Conservation (phyloP, 2,888 invertebrate species). For the Caenorhabditis becei region DNA sequence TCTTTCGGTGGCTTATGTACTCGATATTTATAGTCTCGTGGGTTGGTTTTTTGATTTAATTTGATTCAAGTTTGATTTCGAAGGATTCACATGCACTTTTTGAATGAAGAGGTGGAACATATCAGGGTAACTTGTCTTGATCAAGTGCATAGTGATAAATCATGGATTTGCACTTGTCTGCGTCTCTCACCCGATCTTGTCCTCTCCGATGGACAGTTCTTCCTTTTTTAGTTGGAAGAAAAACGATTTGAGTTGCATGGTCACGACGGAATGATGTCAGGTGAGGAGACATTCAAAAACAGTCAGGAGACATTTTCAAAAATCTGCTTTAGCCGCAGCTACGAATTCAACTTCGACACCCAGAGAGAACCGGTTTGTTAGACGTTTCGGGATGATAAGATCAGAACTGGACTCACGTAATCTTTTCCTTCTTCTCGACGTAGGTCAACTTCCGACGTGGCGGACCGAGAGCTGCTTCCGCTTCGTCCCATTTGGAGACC, state of each 20-base stretch:
- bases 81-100: too few species aligned
- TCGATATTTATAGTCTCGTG: too few species aligned
- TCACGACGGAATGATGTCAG: constrained; percentile 28
- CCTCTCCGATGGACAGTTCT: constrained; percentile 39
- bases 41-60: too few species aligned
- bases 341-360: not conserved
- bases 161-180: constrained; percentile 22
- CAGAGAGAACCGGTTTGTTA: constrained; percentile 15
- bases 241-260: constrained; percentile 48
- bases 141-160: constrained; percentile 25
- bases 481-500: constrained; percentile 55
- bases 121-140: constrained; percentile 9
- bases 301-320: constrained; percentile 25
- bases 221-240: constrained; percentile 31
- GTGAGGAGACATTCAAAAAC: constrained; percentile 16
- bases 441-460: constrained; percentile 47
- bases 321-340: not conserved
- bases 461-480: constrained; percentile 41
- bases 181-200: constrained; percentile 43
- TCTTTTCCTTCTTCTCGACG: constrained; percentile 65
- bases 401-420: constrained; percentile 55
- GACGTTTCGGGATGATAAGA: constrained; percentile 22
- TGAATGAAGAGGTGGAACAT: constrained; percentile 11
- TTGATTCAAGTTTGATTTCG: too few species aligned
- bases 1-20: constrained; percentile 8